Base-by-base conservation (phyloP, 23 tunicate genomes). In the Clavelina lepadiformis region DNA sequence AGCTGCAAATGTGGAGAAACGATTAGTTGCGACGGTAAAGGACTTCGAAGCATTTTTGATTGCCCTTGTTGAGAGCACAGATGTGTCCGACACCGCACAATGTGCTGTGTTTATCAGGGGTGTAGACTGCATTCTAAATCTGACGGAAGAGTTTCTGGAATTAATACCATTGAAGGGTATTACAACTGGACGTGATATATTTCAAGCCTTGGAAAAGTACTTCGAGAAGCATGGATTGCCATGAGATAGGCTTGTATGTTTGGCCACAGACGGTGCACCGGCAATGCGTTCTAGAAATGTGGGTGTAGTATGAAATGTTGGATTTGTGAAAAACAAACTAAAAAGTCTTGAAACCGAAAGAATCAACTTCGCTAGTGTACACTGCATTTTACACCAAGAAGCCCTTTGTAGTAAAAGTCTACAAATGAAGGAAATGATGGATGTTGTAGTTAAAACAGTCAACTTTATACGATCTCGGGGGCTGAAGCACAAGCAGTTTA, bases 71-170 rank as follows among this genome's bases (percentile, higher is more conserved):
- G 60, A 75, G 63, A 75, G 83, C 83, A 68, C 83, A 56, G 67
- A 57, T 57, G 63, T 54, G 46, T 38, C 75, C 19, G 83, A 78
- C 46, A 68, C 58, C 45, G 56, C 82, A n/a, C 46, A 61, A 13
- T 78, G 75, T 68, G 83, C 83, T 78, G 83, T 68, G 41, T 68
- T 78, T 37, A 68, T 78, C 55, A 35, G 83, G 46, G 83, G 83
- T 68, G 83, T 78, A 1, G 81, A 75, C 63, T 5, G 35, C 55
- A 52, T 31, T 63, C 51, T 75, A 36, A 63, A 75, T 59, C 32
- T 78, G 28, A 68, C 58, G 2, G 82, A 76, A 61, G 75, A 78
- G 46, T 68, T 78, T 38, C 44, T 78, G 49, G 83, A 78, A 46
- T 78, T 78, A 56, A 57, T 68, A 57, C 83, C 83, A 54, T 20